Percentiles rank a stretch among this genome's conserved stretches.
These are phyloP conservation scores for Geopemphigus sp. DNA, from an alignment of 1,140 invertebrate genomes.

Conservation along the genomic window DNA sequence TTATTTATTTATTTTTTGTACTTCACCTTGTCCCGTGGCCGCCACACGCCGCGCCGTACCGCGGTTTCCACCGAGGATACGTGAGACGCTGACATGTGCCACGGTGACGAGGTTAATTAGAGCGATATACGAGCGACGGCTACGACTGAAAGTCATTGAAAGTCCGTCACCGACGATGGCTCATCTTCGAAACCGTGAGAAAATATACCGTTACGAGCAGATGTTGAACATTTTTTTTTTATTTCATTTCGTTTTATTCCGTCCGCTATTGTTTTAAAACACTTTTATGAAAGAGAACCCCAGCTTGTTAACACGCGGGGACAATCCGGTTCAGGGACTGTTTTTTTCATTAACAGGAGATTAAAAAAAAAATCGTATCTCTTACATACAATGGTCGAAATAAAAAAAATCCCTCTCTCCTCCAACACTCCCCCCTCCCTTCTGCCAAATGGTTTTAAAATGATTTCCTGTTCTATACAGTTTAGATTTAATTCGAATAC, in stretches of 20 bases:
- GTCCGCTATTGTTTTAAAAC: conserved; percentile 41
- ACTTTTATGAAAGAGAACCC: background rate
- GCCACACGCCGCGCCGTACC: no score
- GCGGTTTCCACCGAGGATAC: no score
- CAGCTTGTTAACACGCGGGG: background rate
- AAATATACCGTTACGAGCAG: conserved; percentile 15
- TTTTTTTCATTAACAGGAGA: conserved; percentile 36
- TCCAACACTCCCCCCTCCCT: no score
- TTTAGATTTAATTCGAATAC: no score
- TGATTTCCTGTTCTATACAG: no score
- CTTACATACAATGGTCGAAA: conserved; percentile 16
- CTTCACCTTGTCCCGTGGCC: background rate
- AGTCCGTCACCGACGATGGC: background rate
- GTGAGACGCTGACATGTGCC: background rate
- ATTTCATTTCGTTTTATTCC: background rate
- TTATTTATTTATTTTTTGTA: background rate
- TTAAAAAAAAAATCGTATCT: conserved; percentile 31
- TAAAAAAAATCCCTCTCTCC: conserved; percentile 5
- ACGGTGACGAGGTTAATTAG: conserved; percentile 21
- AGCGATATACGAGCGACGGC: background rate
- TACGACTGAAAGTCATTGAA: background rate
- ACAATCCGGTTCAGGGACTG: conserved; percentile 30
- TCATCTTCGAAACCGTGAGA: conserved; percentile 23
- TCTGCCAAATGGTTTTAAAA: no score
- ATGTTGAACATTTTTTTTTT: background rate